Percentiles rank a stretch among this genome's conserved stretches.
These are phyloP conservation scores for Spialia ferax DNA, from an alignment of 2,888 invertebrate species.

Conservation along the genomic window DNA sequence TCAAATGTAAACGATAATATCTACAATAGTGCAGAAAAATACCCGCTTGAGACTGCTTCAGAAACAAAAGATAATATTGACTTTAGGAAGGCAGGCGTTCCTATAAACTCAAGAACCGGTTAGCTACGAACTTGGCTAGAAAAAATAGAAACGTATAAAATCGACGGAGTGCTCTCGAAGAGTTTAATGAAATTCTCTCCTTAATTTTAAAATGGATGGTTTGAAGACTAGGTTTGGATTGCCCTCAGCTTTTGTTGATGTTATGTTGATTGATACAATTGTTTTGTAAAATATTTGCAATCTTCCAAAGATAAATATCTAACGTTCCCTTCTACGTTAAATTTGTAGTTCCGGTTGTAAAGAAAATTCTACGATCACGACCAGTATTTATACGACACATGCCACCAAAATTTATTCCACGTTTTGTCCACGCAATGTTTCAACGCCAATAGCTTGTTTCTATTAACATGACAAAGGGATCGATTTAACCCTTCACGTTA, in stretches of 20 bases:
- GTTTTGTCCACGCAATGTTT: neutral
- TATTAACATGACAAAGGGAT: slow-evolving; percentile 19
- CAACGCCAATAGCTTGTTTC: slow-evolving; percentile 7
- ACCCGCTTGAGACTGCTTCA: slow-evolving; percentile 18
- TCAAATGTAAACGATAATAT: slow-evolving; percentile 26
- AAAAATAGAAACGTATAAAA: slow-evolving; percentile 27
- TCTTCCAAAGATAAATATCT: too few species aligned
- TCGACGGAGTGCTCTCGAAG: slow-evolving; percentile 12
- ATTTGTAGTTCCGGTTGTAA: too few species aligned
- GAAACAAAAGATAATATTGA: slow-evolving; percentile 39
- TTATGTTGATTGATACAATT: too few species aligned
- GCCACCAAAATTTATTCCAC: neutral
- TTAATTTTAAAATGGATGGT: neutral
- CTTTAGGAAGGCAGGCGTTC: slow-evolving; percentile 29
- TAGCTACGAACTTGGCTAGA: slow-evolving; percentile 13
- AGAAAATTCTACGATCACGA: too few species aligned
- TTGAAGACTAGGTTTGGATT: too few species aligned
- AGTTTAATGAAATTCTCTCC: slow-evolving; percentile 8
- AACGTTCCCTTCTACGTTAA: too few species aligned
- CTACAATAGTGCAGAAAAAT: slow-evolving; percentile 31
- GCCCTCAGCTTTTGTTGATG: too few species aligned
- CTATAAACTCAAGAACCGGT: slow-evolving; percentile 29
- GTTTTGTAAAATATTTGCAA: too few species aligned
- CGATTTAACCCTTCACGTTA: slow-evolving; percentile 18
- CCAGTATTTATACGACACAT: neutral